These are phyloP conservation scores for Neosalanx taihuensis DNA, from an alignment of 2,797 vertebrate species.

Conservation along the genomic window DNA sequence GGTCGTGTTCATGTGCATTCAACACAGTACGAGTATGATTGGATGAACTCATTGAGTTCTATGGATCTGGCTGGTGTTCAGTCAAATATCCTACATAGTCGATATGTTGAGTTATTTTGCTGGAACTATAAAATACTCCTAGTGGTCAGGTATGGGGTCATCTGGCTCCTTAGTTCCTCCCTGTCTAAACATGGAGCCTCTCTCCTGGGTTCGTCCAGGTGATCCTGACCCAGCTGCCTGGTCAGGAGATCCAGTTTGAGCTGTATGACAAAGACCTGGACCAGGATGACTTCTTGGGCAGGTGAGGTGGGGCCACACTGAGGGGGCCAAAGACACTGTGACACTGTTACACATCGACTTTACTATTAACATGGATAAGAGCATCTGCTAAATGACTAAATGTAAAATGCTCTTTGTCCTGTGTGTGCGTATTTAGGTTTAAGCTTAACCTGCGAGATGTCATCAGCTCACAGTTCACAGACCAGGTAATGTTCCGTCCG, in stretches of 20 bases:
- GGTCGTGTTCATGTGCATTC: too few species aligned
- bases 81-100: too few species aligned
- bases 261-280: conserved; percentile 93
- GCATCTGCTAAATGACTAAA: too few species aligned
- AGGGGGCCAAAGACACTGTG: not conserved
- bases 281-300: conserved; percentile 90
- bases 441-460: conserved; percentile 81
- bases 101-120: too few species aligned
- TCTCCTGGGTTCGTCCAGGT: conserved; percentile 63
- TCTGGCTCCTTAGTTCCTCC: not conserved
- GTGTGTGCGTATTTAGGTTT: conserved; percentile 69
- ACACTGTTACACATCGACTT: not conserved
- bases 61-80: too few species aligned
- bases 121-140: not conserved
- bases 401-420: not conserved
- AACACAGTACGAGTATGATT: too few species aligned
- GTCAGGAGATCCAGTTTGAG: conserved; percentile 88
- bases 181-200: not conserved
- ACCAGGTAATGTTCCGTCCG: conserved; percentile 66
- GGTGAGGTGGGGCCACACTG: conserved; percentile 60
- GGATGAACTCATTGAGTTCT: too few species aligned
- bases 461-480: conserved; percentile 76
- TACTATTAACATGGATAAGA: not conserved
- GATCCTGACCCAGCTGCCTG: conserved; percentile 82
- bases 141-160: not conserved